Percentiles rank a stretch among this genome's conserved stretches.
Conservation (phyloP, 2,888 invertebrate species). For the Andrena bicolor region DNA sequence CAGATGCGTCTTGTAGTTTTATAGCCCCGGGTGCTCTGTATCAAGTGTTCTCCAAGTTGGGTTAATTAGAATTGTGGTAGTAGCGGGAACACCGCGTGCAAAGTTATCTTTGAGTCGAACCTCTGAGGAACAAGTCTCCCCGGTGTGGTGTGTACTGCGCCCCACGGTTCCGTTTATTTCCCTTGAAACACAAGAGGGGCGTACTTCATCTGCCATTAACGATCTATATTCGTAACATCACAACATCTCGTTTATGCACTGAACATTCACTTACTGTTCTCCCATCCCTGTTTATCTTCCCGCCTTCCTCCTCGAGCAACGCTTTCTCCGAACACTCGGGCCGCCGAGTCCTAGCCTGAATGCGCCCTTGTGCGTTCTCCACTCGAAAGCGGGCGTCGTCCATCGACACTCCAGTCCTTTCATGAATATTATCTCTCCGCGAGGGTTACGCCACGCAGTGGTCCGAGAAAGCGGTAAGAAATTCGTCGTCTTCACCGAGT, state of each 20-base stretch:
- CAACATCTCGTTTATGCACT: constrained; percentile 30
- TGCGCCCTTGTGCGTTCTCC: neutral
- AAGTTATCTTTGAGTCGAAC: too few species aligned
- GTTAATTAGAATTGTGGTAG: too few species aligned
- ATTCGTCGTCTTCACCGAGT: neutral
- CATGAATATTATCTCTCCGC: neutral
- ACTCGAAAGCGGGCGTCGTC: neutral
- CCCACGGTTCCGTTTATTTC: constrained; percentile 11
- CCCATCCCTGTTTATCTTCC: neutral
- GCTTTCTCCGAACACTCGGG: neutral
- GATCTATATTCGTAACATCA: constrained; percentile 23
- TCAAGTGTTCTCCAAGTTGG: too few species aligned
- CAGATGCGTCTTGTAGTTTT: neutral
- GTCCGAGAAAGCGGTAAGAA: neutral
- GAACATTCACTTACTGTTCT: constrained; percentile 1
- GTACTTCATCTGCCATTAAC: neutral
- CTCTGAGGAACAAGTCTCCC: neutral
- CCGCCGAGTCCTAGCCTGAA: neutral
- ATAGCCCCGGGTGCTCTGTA: too few species aligned
- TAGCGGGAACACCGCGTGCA: too few species aligned
- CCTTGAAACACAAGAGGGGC: neutral
- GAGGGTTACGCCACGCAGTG: too few species aligned
- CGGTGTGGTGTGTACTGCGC: neutral
- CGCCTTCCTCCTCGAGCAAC: constrained; percentile 3
- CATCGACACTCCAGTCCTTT: neutral